Conservation (phyloP, 2,797 vertebrate genomes). For the Leptodactylus fallax region DNA sequence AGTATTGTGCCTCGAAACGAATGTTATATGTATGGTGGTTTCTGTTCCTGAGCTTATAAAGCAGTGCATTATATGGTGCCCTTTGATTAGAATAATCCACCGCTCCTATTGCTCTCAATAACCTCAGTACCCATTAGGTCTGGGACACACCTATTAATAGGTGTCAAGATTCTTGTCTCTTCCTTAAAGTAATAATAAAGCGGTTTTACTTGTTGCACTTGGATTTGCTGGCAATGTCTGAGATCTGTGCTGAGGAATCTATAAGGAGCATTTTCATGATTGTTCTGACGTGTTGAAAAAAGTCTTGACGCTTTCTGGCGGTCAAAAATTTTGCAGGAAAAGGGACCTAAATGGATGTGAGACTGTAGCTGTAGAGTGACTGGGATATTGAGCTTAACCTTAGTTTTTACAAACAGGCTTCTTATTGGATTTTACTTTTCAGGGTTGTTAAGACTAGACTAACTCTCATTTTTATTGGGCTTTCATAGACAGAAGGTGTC, state of each 20-base stretch:
- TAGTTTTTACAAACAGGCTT: no score
- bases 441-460: not conserved
- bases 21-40: not conserved
- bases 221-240: not conserved
- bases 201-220: not conserved
- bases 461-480: not conserved
- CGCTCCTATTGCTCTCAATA: not conserved
- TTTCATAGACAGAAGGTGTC: conserved; percentile 88
- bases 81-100: not conserved
- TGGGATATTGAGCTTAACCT: no score
- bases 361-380: no score
- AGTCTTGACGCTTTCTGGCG: not conserved
- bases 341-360: no score
- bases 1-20: no score
- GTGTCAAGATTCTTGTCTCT: not conserved
- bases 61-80: not conserved
- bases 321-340: no score
- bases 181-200: not conserved
- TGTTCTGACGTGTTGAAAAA: not conserved
- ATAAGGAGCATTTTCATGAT: not conserved
- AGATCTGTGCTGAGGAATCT: not conserved
- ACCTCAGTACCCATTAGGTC: not conserved
- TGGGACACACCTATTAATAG: not conserved
- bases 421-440: no score
- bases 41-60: not conserved